phyloP scores from a whole-genome alignment of 2,888 invertebrate species.

The Peribatodes rhomboidaria region DNA sequence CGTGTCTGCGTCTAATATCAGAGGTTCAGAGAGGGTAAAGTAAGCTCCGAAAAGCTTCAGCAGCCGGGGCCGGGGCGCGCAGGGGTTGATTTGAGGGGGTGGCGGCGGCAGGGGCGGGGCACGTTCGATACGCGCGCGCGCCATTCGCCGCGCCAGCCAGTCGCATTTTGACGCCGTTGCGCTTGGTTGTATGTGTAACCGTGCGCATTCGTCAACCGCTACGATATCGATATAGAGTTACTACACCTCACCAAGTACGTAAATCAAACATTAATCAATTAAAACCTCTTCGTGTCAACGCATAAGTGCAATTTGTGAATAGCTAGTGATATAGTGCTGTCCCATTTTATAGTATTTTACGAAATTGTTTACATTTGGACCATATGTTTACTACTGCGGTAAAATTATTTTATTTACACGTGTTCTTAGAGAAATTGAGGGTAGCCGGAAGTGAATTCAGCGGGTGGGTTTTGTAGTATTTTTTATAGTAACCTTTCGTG shows the following conservation, averaged over 20 bases:
- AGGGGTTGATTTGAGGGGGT: conserved; percentile 74
- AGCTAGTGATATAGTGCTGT: conserved; percentile 44
- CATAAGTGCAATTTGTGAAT: conserved; percentile 32
- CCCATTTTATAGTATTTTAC: conserved; percentile 41
- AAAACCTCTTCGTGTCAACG: conserved; percentile 11
- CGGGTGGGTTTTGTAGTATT: conserved; percentile 13
- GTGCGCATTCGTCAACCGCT: conserved; percentile 73
- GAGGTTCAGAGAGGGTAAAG: conserved; percentile 42
- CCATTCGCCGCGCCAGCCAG: conserved; percentile 64
- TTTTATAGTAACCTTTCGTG: conserved; percentile 6
- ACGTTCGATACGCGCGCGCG: conserved; percentile 85
- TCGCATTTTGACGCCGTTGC: conserved; percentile 76
- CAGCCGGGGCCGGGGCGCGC: conserved; percentile 62
- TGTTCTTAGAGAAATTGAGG: conserved; percentile 30
- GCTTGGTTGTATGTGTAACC: conserved; percentile 61
- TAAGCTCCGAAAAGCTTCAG: conserved; percentile 60
- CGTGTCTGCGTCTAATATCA: conserved; percentile 44
- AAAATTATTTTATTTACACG: conserved; percentile 45
- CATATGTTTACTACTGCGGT: conserved; percentile 69
- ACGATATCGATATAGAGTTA: conserved; percentile 75
- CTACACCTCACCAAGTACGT: conserved; percentile 73
- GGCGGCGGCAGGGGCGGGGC: conserved; percentile 71
- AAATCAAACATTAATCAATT: conserved; percentile 46
- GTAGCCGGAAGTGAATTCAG: conserved; percentile 19
- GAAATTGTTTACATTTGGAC: conserved; percentile 78